These are phyloP conservation scores for Hippopotamyrus pictus DNA, from an alignment of 2,797 vertebrate species.

Conservation along the genomic window DNA sequence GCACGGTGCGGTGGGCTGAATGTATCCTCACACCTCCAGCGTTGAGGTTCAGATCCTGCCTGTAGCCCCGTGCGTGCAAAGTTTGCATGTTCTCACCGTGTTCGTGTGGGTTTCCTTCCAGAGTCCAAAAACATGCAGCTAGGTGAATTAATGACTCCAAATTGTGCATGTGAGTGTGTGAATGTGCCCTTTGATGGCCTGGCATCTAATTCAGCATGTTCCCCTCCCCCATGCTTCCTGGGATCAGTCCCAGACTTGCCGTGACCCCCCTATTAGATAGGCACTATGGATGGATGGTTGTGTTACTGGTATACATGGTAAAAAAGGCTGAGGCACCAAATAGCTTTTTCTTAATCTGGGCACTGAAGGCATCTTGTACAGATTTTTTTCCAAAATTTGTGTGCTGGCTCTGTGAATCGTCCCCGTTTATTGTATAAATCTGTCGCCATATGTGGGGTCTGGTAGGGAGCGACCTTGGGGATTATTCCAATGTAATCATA, in stretches of 20 bases:
- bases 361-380: conserved; percentile 62
- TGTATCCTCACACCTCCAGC: not conserved
- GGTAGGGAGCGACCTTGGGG: conserved; percentile 58
- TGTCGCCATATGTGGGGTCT: conserved; percentile 58
- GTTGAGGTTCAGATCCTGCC: not conserved
- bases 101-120: not conserved
- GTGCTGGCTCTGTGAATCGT: conserved; percentile 65
- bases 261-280: not conserved
- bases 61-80: not conserved
- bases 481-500: conserved; percentile 66
- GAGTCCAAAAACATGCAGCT: not conserved
- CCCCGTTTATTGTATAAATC: conserved; percentile 64
- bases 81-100: not conserved
- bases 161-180: not conserved
- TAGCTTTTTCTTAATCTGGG: conserved; percentile 62
- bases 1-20: not conserved
- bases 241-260: not conserved
- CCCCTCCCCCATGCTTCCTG: not conserved
- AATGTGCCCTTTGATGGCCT: not conserved
- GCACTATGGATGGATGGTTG: not conserved
- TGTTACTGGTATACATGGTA: conserved; percentile 60
- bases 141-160: not conserved
- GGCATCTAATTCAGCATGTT: not conserved
- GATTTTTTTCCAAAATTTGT: conserved; percentile 57
- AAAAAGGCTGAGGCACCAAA: conserved; percentile 61